A percentile compares a stretch with the other conserved stretches of the same genome.
These are phyloP conservation scores for Volucella zonaria DNA, from an alignment of 2,888 invertebrate genomes.

Conservation along the genomic window DNA sequence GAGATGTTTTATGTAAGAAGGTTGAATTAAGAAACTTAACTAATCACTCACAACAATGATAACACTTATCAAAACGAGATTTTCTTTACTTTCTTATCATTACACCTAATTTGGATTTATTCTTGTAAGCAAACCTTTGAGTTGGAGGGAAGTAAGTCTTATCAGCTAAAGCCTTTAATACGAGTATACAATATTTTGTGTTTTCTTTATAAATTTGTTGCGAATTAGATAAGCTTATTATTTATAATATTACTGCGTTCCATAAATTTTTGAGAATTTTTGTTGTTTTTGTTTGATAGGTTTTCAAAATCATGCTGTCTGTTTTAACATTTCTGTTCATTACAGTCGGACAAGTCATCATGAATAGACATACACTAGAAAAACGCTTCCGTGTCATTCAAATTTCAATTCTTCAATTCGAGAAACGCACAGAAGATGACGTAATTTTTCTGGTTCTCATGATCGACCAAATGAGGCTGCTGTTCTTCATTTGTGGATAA, in stretches of 20 bases:
- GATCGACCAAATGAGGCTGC: no score
- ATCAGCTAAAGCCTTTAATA: slow-evolving; percentile 20
- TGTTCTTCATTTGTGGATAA: no score
- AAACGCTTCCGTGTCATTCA: no score
- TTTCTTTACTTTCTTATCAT: not conserved
- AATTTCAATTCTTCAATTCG: no score
- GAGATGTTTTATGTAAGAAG: slow-evolving; percentile 1
- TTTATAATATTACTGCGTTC: not conserved
- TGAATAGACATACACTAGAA: no score
- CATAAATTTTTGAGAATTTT: no score
- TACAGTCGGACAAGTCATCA: no score
- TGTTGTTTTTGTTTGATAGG: no score
- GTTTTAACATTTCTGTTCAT: no score
- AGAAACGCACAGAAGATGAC: no score
- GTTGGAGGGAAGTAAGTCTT: not conserved
- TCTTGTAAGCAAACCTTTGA: not conserved
- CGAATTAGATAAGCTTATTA: slow-evolving; percentile 13
- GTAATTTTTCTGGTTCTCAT: no score
- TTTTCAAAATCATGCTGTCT: no score
- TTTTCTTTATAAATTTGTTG: not conserved
- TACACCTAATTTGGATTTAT: not conserved
- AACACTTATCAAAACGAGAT: not conserved
- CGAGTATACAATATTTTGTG: not conserved
- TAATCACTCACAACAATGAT: slow-evolving; percentile 14
- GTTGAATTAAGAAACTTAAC: not conserved